Percentiles rank a stretch among this genome's conserved stretches.
Evolutionary conservation across 1,140 invertebrate species (phyloP).

Genomic region (Dysdera silvatica): DNA sequence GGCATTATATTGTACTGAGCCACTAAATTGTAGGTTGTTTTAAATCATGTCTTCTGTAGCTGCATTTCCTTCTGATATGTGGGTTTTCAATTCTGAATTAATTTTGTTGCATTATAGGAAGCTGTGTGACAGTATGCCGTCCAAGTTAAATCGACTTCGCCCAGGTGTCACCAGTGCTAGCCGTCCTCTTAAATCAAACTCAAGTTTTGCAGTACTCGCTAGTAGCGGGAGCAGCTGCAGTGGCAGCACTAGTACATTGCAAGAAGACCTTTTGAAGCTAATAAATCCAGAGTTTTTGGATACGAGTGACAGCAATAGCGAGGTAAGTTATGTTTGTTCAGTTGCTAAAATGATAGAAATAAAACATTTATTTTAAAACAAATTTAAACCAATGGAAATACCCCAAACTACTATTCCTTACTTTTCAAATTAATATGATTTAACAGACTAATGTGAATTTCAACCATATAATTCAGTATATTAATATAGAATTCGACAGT

Average conservation of each 20-base stretch:
- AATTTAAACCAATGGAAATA: no score
- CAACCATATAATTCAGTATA: no score
- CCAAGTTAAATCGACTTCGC: conserved; percentile 21
- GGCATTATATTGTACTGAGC: no score
- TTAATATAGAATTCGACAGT: no score
- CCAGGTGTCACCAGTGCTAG: conserved; percentile 20
- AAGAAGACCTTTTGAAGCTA: conserved; percentile 79
- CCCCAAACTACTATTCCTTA: no score
- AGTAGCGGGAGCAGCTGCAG: conserved; percentile 46
- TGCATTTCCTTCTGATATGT: not conserved
- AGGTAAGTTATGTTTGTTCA: conserved; percentile 13
- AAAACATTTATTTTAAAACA: no score
- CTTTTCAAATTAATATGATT: no score
- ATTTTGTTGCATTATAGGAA: conserved; percentile 22
- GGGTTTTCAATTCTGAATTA: not conserved
- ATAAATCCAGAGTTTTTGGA: conserved; percentile 65
- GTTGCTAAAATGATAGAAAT: no score
- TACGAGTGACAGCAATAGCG: conserved; percentile 29
- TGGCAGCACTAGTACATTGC: conserved; percentile 56
- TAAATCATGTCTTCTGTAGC: not conserved
- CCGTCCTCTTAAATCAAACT: conserved; percentile 14
- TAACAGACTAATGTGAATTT: no score
- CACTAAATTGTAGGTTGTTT: not conserved
- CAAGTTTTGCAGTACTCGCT: conserved; percentile 38
- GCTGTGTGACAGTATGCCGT: conserved; percentile 11